phyloP scores from a whole-genome alignment of 2,797 vertebrate genomes.

The Urosaurus nigricauda region DNA sequence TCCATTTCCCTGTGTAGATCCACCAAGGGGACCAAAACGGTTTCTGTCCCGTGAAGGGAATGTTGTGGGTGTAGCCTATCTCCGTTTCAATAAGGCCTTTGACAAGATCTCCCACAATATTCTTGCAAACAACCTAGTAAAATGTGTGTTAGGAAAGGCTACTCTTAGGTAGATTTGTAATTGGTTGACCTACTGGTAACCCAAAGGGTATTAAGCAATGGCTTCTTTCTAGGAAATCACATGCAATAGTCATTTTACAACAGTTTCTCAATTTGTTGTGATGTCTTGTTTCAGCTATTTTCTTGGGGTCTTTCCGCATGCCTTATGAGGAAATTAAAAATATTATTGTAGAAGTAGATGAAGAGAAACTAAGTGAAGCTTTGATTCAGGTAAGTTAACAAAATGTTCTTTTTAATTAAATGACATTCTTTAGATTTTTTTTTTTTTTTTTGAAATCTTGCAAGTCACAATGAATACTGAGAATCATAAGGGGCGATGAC shows the following conservation, averaged over 20 bases:
- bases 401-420: neutral
- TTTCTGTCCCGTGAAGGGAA: too few relatives aligned
- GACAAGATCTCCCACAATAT: too few relatives aligned
- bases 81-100: too few relatives aligned
- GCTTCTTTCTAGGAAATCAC: neutral
- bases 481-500: neutral
- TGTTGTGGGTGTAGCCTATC: too few relatives aligned
- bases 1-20: too few relatives aligned
- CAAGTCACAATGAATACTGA: neutral
- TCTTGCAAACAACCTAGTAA: too few relatives aligned
- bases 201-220: too few relatives aligned
- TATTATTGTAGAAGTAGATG: slow-evolving; percentile 93
- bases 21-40: too few relatives aligned
- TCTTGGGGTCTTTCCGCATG: slow-evolving; percentile 97
- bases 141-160: too few relatives aligned
- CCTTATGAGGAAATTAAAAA: slow-evolving; percentile 97
- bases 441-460: neutral
- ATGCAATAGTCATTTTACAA: neutral
- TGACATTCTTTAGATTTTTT: neutral
- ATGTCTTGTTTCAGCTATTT: slow-evolving; percentile 91
- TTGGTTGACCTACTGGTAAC: too few relatives aligned
- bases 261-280: slow-evolving; percentile 48
- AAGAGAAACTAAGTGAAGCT: slow-evolving; percentile 92
- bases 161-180: too few relatives aligned
- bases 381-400: slow-evolving; percentile 92